These are phyloP conservation scores for Alectura lathami DNA, from an alignment of 2,113 vertebrate species.

Conservation along the genomic window DNA sequence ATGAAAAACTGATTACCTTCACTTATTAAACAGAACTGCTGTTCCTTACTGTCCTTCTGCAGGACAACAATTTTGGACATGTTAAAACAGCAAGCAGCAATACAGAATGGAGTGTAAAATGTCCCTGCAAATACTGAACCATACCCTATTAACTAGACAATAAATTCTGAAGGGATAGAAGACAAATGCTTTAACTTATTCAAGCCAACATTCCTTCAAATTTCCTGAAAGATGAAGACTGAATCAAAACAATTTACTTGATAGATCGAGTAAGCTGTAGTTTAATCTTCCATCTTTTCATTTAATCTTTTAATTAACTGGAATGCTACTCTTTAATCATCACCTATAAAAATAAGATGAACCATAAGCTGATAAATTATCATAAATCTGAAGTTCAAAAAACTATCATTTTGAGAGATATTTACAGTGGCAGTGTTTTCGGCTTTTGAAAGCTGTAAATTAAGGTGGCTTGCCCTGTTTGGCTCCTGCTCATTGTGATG, in stretches of 20 bases:
- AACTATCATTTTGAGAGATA: constrained; percentile 26
- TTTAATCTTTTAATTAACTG: not conserved
- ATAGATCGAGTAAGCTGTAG: not conserved
- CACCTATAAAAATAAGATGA: not conserved
- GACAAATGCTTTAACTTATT: not conserved
- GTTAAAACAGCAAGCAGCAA: not conserved
- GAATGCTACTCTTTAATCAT: not conserved
- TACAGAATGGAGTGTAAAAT: not conserved
- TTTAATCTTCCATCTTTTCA: not conserved
- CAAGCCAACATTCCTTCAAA: not conserved
- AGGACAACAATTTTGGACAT: not conserved
- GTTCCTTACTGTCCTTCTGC: not conserved
- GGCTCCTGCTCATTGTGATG: constrained; percentile 62
- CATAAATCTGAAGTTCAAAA: not conserved
- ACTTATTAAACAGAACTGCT: not conserved
- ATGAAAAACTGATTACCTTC: not conserved
- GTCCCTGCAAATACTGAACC: not conserved
- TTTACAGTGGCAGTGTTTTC: constrained; percentile 70
- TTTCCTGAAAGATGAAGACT: not conserved
- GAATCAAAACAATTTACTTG: not conserved
- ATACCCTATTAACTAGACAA: not conserved
- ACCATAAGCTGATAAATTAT: not conserved
- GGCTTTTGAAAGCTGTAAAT: constrained; percentile 28
- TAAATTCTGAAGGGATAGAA: not conserved
- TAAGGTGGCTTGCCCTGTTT: not conserved